phyloP scores from a whole-genome alignment of 2,888 invertebrate genomes.

The Kryphioiulus occultus region DNA sequence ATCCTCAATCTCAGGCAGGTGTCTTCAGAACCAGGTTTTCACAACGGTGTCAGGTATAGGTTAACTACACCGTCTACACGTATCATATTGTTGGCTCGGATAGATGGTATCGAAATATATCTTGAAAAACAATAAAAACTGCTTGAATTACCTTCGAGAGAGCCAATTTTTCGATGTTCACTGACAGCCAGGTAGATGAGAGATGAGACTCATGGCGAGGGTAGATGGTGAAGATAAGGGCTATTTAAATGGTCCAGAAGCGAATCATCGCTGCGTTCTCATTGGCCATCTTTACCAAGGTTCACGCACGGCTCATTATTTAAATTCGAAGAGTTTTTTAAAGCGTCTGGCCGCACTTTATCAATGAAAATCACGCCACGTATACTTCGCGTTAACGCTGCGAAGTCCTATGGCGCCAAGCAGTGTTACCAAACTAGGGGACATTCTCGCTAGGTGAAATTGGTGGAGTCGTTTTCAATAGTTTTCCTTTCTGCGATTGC shows the following conservation, averaged over 20 bases:
- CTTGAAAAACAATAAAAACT: background rate
- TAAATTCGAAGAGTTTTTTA: background rate
- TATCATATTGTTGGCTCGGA: background rate
- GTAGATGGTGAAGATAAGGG: background rate
- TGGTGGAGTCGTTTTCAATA: background rate
- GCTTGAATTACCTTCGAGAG: background rate
- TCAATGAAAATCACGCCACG: conserved; percentile 12
- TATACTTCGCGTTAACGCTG: background rate
- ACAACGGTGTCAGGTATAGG: background rate
- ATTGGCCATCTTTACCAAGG: background rate
- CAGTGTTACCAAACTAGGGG: background rate
- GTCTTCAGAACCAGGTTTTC: too few relatives aligned
- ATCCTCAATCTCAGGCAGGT: too few relatives aligned
- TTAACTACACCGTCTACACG: too few relatives aligned
- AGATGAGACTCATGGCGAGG: background rate
- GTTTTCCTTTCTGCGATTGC: background rate
- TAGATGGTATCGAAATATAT: background rate
- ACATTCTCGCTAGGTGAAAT: background rate
- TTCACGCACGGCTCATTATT: conserved; percentile 13
- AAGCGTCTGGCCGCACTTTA: background rate
- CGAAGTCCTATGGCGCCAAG: background rate
- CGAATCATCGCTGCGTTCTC: background rate
- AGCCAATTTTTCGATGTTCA: background rate
- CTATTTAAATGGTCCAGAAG: background rate
- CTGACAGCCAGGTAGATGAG: background rate